Evolutionary conservation across 2,888 invertebrate species (phyloP).

Genomic region (Omphaloscelis lunosa): DNA sequence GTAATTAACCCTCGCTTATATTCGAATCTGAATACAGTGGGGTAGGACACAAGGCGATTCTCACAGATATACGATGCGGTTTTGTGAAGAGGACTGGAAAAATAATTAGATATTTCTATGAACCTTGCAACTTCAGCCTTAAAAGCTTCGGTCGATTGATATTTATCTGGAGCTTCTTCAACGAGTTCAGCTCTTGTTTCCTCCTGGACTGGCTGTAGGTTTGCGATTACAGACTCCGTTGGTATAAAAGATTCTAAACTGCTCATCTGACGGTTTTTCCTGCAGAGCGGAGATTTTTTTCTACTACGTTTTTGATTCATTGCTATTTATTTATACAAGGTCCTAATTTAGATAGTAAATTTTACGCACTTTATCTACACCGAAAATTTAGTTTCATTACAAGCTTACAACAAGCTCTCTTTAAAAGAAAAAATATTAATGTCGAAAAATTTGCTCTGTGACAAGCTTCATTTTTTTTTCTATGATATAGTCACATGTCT

Average conservation of each 20-base stretch:
- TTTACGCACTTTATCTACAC: conserved; percentile 19
- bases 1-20: conserved; percentile 81
- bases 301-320: conserved; percentile 63
- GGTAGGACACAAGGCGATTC: conserved; percentile 81
- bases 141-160: conserved; percentile 70
- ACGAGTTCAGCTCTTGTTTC: conserved; percentile 72
- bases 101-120: conserved; percentile 86
- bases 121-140: conserved; percentile 82
- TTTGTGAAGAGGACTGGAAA: conserved; percentile 84
- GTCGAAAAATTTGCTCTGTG: neutral
- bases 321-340: conserved; percentile 22
- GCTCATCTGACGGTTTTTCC: conserved; percentile 34
- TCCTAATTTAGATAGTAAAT: conserved; percentile 18
- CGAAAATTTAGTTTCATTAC: conserved; percentile 33
- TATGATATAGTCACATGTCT: neutral
- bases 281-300: conserved; percentile 52
- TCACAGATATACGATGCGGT: conserved; percentile 86
- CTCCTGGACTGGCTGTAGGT: conserved; percentile 69
- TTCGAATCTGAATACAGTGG: conserved; percentile 79
- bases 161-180: conserved; percentile 69
- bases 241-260: conserved; percentile 30
- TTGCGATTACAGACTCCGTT: conserved; percentile 50
- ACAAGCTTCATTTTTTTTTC: conserved; percentile 8
- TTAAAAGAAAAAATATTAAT: neutral
- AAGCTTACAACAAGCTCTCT: neutral